phyloP scores from a whole-genome alignment of 2,888 invertebrate species.

The Acheta domesticus region DNA sequence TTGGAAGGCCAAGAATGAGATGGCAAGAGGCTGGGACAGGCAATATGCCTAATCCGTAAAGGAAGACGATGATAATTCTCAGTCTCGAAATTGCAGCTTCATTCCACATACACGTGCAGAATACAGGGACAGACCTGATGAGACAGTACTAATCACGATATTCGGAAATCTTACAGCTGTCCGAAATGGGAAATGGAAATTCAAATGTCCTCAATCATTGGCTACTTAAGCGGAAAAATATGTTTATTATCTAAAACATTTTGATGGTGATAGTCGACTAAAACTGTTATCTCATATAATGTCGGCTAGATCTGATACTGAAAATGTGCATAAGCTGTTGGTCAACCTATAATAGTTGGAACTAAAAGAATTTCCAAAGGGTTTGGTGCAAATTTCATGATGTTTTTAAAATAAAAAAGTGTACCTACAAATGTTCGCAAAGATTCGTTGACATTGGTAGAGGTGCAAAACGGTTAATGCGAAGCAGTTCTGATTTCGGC shows the following conservation, averaged over 20 bases:
- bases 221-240: neutral
- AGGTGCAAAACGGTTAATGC: no score
- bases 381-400: neutral
- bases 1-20: no score
- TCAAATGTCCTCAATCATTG: neutral
- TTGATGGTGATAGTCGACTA: neutral
- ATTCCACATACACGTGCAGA: neutral
- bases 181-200: neutral
- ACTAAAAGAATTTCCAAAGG: neutral
- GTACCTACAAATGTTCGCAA: no score
- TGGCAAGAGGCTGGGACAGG: no score
- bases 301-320: no score
- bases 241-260: neutral
- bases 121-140: neutral
- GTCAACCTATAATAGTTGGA: neutral
- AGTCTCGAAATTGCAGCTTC: neutral
- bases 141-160: neutral
- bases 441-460: no score
- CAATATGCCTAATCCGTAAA: no score
- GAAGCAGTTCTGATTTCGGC: no score
- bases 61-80: no score
- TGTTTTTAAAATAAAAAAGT: no score
- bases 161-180: neutral
- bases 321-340: neutral
- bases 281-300: neutral